These are phyloP conservation scores for Eurois occulta DNA, from an alignment of 2,888 invertebrate genomes.

Conservation along the genomic window DNA sequence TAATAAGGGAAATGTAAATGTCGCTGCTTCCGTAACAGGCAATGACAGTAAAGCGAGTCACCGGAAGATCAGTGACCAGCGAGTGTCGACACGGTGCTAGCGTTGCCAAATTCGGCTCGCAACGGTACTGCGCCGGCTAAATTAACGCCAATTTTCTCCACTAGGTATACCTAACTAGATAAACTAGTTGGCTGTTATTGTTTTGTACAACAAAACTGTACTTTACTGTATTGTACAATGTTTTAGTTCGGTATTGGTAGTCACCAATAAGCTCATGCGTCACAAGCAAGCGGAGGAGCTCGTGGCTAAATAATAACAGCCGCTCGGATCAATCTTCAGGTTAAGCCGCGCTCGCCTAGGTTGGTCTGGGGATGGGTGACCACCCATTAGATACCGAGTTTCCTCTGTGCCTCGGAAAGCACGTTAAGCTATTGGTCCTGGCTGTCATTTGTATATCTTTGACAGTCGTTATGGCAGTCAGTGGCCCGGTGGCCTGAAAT, in stretches of 20 bases:
- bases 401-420: background rate
- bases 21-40: constrained; percentile 38
- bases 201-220: constrained; percentile 40
- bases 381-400: background rate
- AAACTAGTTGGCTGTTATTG: constrained; percentile 47
- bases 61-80: constrained; percentile 89
- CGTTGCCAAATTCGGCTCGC: constrained; percentile 82
- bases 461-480: background rate
- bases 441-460: background rate
- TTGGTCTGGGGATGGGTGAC: background rate
- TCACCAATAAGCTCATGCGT: too few species aligned
- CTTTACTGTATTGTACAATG: constrained; percentile 1
- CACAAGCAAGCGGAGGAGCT: too few species aligned
- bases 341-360: too few species aligned
- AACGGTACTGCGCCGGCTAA: constrained; percentile 85
- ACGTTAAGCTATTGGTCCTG: background rate
- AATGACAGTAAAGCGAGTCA: constrained; percentile 63
- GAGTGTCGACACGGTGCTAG: constrained; percentile 45
- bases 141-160: constrained; percentile 78
- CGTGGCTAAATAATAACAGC: too few species aligned
- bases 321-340: too few species aligned
- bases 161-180: constrained; percentile 53
- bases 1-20: constrained; percentile 28
- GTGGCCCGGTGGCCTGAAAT: background rate
- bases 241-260: background rate